Evolutionary conservation across 1,140 invertebrate genomes (phyloP).

Genomic region (Asbolus verrucosus): DNA sequence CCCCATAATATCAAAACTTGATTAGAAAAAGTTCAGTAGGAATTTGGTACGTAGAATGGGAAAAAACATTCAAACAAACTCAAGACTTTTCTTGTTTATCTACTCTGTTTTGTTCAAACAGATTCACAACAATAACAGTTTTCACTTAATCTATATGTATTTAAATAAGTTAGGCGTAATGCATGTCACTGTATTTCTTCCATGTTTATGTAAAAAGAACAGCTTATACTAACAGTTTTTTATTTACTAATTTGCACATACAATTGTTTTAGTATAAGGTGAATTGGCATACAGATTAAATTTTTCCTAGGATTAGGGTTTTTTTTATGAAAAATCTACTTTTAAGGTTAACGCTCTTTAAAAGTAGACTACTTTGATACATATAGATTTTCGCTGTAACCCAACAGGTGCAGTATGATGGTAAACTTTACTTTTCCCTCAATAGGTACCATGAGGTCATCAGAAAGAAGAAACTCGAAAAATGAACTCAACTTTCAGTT

Average conservation of each 20-base stretch:
- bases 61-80: constrained; percentile 19
- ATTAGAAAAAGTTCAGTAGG: constrained; percentile 25
- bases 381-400: constrained; percentile 27
- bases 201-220: constrained; percentile 15
- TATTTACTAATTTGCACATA: constrained; percentile 24
- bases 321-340: constrained; percentile 26
- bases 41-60: constrained; percentile 32
- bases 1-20: constrained; percentile 11
- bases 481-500: not conserved
- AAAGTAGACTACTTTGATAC: constrained; percentile 15
- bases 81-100: constrained; percentile 26
- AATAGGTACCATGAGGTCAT: constrained; percentile 14
- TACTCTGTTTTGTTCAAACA: constrained; percentile 14
- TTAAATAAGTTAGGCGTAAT: constrained; percentile 18
- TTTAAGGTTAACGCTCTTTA: not conserved
- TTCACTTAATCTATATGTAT: constrained; percentile 37
- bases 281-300: constrained; percentile 4
- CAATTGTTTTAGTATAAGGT: constrained; percentile 34
- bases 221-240: constrained; percentile 35
- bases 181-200: constrained; percentile 31
- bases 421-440: constrained; percentile 2
- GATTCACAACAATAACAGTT: constrained; percentile 25
- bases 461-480: not conserved
- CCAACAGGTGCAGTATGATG: constrained; percentile 11
- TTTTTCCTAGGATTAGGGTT: constrained; percentile 17